These are phyloP conservation scores for Eupeodes corollae DNA, from an alignment of 1,140 invertebrate species.

Conservation along the genomic window DNA sequence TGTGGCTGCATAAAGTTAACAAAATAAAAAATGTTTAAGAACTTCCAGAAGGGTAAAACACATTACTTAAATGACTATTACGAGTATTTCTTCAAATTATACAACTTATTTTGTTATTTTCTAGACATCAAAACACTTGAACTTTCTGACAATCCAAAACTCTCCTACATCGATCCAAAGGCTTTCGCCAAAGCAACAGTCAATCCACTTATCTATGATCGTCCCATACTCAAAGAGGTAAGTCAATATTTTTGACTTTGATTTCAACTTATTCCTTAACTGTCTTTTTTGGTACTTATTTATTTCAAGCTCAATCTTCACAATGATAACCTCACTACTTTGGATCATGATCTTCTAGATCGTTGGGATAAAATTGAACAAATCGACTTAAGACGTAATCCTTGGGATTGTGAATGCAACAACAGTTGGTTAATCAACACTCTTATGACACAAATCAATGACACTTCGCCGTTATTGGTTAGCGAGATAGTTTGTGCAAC, in stretches of 20 bases:
- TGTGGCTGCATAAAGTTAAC: too few species aligned
- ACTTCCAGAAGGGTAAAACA: too few species aligned
- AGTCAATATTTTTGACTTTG: neutral
- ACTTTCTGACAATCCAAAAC: conserved; percentile 42
- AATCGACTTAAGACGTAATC: conserved; percentile 55
- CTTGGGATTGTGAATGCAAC: conserved; percentile 61
- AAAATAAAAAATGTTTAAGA: too few species aligned
- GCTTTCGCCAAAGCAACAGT: conserved; percentile 38
- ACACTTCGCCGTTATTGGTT: conserved; percentile 10
- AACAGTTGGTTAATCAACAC: conserved; percentile 59
- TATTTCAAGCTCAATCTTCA: conserved; percentile 50
- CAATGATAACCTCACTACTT: conserved; percentile 51
- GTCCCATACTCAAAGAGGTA: conserved; percentile 23
- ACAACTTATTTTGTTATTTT: neutral
- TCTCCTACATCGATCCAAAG: conserved; percentile 44
- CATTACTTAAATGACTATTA: too few species aligned
- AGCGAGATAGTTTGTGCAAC: conserved; percentile 39
- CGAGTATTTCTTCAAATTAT: too few species aligned
- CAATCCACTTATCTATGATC: conserved; percentile 16
- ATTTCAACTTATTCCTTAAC: neutral
- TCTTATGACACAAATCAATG: conserved; percentile 41
- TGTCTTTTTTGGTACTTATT: neutral
- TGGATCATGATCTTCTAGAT: conserved; percentile 47
- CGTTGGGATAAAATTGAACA: conserved; percentile 53
- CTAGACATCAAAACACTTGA: conserved; percentile 23